Base-by-base conservation (phyloP, 2,888 invertebrate species). In the Hemaris fuciformis region DNA sequence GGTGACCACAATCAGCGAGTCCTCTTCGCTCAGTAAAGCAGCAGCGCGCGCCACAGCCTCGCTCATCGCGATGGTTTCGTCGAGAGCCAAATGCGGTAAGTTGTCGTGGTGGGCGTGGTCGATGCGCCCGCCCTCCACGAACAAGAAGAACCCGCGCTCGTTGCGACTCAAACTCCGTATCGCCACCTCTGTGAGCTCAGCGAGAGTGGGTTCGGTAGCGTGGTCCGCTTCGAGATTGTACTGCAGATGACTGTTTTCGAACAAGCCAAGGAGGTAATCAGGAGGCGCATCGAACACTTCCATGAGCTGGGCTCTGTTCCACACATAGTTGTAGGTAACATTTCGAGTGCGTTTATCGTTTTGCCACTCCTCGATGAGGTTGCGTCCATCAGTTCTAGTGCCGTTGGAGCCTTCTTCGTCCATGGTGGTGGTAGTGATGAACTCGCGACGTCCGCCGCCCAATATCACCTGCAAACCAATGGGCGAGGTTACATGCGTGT, bases 1-100 rank as follows among this genome's bases (percentile, higher is more conserved):
- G 0, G 96, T 96, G 25, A 96, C 96, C 22, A 97, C 94, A 13
- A 97, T 93, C 43, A 98, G 87, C 0, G 97, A 97, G 65, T 98
- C 96, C 0, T 94, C 88, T 27, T 88, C 87, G 45, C 85, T 59
- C 18, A 88, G 75, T 63, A 88, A 81, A 58, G 66, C 74, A 22
- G 89, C 72, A 3, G 96, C 87, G 58, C 82, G 81, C 42, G 64
- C 67, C 43, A 95, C 91, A 31, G 97, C 95, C 18, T 88, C 85
- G 66, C 94, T 93, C 72, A 96, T 87, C 74, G 95, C 94, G 0
- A 95, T 81, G 0, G 95, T 94, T 80, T 97, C 97, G 67, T 95
- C 94, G 1, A 97, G 83, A 0, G 97, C 95, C 31, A 92, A 85
- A 56, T 86, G 90, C 0, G 94, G 94, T 66, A 76, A 75, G 66